phyloP scores from a whole-genome alignment of 2,797 vertebrate species.

The Enoplosus armatus region DNA sequence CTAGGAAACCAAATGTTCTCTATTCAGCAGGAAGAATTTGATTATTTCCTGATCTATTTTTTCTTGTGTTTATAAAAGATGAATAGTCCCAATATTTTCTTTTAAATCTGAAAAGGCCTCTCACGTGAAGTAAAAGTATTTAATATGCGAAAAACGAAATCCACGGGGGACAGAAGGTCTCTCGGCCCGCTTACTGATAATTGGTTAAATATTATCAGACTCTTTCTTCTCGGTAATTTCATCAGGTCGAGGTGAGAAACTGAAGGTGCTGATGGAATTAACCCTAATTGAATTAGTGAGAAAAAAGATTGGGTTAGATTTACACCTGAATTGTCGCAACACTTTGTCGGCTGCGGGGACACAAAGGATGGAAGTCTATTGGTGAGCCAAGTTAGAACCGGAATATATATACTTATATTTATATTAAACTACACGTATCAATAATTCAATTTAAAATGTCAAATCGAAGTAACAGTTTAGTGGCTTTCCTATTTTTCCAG shows the following conservation, averaged over 20 bases:
- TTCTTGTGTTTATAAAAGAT: neutral
- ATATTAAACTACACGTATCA: neutral
- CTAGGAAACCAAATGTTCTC: neutral
- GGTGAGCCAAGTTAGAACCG: neutral
- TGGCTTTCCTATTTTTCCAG: neutral
- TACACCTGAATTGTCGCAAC: slow-evolving; percentile 53
- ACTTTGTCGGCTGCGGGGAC: slow-evolving; percentile 15
- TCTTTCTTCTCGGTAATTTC: slow-evolving; percentile 67
- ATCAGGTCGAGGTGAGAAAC: slow-evolving; percentile 61
- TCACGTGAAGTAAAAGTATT: neutral
- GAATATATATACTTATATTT: neutral
- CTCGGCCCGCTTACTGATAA: neutral
- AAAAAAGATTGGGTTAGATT: slow-evolving; percentile 38
- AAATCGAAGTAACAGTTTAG: neutral
- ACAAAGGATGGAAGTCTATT: slow-evolving; percentile 8
- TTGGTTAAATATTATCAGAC: slow-evolving; percentile 68
- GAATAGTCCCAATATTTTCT: neutral
- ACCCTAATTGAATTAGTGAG: slow-evolving; percentile 70
- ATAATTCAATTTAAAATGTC: too few species aligned
- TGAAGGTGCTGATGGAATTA: slow-evolving; percentile 74
- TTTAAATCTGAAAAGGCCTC: neutral
- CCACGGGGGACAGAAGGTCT: neutral
- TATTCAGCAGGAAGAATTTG: neutral
- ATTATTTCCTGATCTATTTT: neutral
- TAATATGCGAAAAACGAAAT: neutral